A percentile compares a stretch with the other conserved stretches of the same genome.
Evolutionary conservation across 2,113 vertebrate genomes (phyloP).

Genomic region (Nycticebus coucang): DNA sequence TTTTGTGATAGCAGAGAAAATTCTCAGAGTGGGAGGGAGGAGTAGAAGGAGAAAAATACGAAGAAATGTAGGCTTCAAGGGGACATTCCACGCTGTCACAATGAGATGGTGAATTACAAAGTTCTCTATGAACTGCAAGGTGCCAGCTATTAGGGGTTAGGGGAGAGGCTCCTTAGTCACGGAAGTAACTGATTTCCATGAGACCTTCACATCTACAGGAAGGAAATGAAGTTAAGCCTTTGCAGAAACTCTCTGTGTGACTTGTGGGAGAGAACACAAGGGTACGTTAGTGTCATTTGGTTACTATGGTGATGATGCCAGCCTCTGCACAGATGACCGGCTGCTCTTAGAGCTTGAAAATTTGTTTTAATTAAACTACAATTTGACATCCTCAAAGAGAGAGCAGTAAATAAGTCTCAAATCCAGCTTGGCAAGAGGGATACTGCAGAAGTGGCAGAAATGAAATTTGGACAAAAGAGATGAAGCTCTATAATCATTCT

Average conservation of each 20-base stretch:
- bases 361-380: neutral
- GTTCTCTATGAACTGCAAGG: neutral
- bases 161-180: neutral
- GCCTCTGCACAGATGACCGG: neutral
- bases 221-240: neutral
- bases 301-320: neutral
- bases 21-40: neutral
- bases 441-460: neutral
- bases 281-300: neutral
- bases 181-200: neutral
- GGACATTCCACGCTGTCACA: constrained; percentile 46
- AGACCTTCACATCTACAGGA: neutral
- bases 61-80: neutral
- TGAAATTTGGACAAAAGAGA: neutral
- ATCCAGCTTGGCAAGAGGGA: neutral
- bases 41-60: neutral
- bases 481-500: neutral
- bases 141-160: neutral
- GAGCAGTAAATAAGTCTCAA: neutral
- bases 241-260: neutral
- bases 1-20: neutral
- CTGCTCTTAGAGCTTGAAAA: neutral
- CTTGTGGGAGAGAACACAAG: neutral
- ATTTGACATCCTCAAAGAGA: neutral
- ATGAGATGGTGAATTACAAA: neutral